Evolutionary conservation across 2,888 invertebrate genomes (phyloP).

Genomic region (Eupithecia inturbata): DNA sequence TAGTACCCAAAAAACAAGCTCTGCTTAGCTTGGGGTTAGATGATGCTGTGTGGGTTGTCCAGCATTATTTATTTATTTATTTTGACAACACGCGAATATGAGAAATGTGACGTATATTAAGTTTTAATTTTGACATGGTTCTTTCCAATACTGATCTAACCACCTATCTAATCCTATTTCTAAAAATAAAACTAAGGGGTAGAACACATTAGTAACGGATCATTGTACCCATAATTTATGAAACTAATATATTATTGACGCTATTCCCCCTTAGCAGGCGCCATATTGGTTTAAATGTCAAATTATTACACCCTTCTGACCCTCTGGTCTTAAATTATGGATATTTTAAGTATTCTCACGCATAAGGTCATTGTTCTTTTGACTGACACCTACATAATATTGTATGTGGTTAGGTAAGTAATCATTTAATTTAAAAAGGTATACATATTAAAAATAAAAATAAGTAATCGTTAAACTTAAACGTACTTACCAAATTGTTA

Average conservation of each 20-base stretch:
- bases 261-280: slow-evolving; percentile 3
- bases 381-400: not conserved
- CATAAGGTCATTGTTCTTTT: slow-evolving; percentile 13
- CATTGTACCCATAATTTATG: slow-evolving; percentile 1
- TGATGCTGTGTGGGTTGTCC: too few species aligned
- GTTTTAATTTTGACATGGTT: not conserved
- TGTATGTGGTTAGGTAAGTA: not conserved
- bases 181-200: slow-evolving; percentile 2
- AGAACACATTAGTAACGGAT: not conserved
- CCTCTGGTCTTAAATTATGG: slow-evolving; percentile 38
- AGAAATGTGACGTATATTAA: too few species aligned
- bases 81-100: too few species aligned
- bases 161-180: not conserved
- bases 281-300: slow-evolving; percentile 36
- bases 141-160: too few species aligned
- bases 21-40: too few species aligned
- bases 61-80: too few species aligned
- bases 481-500: too few species aligned
- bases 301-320: slow-evolving; percentile 30
- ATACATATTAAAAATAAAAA: too few species aligned
- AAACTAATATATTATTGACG: slow-evolving; percentile 14
- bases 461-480: not conserved
- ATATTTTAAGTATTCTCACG: slow-evolving; percentile 35
- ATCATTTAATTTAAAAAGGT: not conserved
- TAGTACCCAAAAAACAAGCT: too few species aligned